These are phyloP conservation scores for Siphlonurus alternatus DNA, from an alignment of 2,888 invertebrate species.

Conservation along the genomic window DNA sequence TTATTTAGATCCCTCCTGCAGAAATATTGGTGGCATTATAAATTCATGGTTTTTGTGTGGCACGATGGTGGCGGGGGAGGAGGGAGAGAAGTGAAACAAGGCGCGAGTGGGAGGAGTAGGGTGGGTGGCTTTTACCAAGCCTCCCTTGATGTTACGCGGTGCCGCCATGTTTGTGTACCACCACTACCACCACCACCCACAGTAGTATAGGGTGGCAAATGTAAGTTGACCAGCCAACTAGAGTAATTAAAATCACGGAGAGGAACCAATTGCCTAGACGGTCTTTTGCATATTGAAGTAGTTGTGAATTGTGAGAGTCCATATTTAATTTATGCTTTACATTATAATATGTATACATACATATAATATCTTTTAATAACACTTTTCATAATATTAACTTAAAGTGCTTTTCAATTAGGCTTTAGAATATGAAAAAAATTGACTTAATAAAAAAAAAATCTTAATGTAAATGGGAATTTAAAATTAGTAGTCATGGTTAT, in stretches of 20 bases:
- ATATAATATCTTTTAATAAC: background rate
- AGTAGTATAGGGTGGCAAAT: background rate
- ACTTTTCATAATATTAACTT: background rate
- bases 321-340: background rate
- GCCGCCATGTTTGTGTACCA: too few relatives aligned
- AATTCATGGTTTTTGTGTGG: background rate
- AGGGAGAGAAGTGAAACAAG: background rate
- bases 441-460: too few relatives aligned
- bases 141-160: background rate
- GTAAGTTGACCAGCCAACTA: background rate
- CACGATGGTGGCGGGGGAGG: background rate
- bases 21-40: background rate
- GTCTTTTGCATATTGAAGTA: background rate
- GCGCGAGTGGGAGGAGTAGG: background rate
- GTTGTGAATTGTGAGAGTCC: background rate
- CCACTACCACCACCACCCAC: background rate
- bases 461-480: too few relatives aligned
- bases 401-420: background rate
- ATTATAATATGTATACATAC: too few relatives aligned
- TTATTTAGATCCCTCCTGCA: background rate
- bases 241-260: constrained; percentile 1
- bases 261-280: background rate
- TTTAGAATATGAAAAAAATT: too few relatives aligned
- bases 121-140: background rate
- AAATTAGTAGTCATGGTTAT: too few relatives aligned